Base-by-base conservation (phyloP, 1,140 invertebrate genomes). In the Lithobius niger region DNA sequence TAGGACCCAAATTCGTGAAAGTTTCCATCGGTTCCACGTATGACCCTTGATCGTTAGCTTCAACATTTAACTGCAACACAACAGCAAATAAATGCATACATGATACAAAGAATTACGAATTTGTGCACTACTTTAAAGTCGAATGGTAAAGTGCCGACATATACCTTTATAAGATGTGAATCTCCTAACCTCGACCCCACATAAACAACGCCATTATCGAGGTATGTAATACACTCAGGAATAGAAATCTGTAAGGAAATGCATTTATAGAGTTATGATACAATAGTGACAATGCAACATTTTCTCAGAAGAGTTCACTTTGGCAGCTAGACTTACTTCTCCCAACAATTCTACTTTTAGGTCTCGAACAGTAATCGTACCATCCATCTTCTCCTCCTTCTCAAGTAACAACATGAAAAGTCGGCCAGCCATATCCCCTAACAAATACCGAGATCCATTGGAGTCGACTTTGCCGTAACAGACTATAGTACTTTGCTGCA, bases 131-230 rank as follows among this genome's bases (percentile, higher is more conserved):
- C 31, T 10, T 10, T 10, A 36, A 36, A 36, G n/a, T 10, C 10
- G 31, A 36, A 36, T n/a, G n/a, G n/a, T 10, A 36, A 36, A 10
- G n/a, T 36, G 10, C 10, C 10, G 31, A 36, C n/a, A 36, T 36
- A 19, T 61, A 70, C 71, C 64, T 93, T 91, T 0, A 99, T 83
- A 2, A 99, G 73, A 59, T 98, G 95, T 0, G 92, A 97, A 72
- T 99, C 96, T 0, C 96, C 96, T 22, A 99, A 75, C 21, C 92
- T 80, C 0, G 94, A 97, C 0, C 96, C 96, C 62, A 99, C 82
- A 69, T 95, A 99, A 48, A 99, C 83, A 24, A 99, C 95, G 42
- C 92, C 92, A 75, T 99, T 99, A 68, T 99, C 96, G 47, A 99
- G 74, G 67, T 99, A 99, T n/a, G 93, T 97, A 66, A 99, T 86